Evolutionary conservation across 2,888 invertebrate genomes (phyloP), one percentile per base, ranked within the genome.

Genomic region (Mesorhabditis sp.): DNA sequence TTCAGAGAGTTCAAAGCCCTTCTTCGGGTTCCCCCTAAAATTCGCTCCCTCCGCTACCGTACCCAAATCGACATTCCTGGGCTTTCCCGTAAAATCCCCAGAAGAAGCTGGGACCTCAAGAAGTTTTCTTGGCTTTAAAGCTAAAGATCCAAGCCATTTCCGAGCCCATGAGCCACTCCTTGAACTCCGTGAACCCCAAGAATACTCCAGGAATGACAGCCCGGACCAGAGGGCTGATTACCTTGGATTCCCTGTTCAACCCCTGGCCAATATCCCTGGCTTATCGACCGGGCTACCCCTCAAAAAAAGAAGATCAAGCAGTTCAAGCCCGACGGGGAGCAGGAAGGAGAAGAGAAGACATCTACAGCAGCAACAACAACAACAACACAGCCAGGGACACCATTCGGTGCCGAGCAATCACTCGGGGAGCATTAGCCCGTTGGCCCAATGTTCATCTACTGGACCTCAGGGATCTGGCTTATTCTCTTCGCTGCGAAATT

Each of bases 211-310:
- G 2, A 28, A 28, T 28, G 28, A 28, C 28, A 28, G 28, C 28
- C 28, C 28, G 28, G 28, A 28, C 28, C 28, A 28, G 28, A 28
- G 28, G 28, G 28, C 28, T 28, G n/a, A 50, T 13, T 50, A 13
- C 58, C 7, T 13, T n/a, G 58, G 58, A 13, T 50, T 50, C 58
- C 58, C 58, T n/a, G 58, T 50, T 13, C n/a, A 13, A 50, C 58
- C 58, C 58, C 58, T 13, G 58, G n/a, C 10, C n/a, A 13, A 10
- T 50, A 10, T 68, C 13, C 71, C 72, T 5, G 74, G 74, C 41
- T 72, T 77, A 62, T 72, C 75, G n/a, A 69, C 72, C 45, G 77
- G 77, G 62, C 66, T 73, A 42, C 74, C 72, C 15, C 67, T 77
- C 42, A 77, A 77, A 62, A 77, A 77, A 45, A 72, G 77, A 5